These are phyloP conservation scores for Drosophila cardini DNA, from an alignment of 1,140 invertebrate genomes.

Conservation along the genomic window DNA sequence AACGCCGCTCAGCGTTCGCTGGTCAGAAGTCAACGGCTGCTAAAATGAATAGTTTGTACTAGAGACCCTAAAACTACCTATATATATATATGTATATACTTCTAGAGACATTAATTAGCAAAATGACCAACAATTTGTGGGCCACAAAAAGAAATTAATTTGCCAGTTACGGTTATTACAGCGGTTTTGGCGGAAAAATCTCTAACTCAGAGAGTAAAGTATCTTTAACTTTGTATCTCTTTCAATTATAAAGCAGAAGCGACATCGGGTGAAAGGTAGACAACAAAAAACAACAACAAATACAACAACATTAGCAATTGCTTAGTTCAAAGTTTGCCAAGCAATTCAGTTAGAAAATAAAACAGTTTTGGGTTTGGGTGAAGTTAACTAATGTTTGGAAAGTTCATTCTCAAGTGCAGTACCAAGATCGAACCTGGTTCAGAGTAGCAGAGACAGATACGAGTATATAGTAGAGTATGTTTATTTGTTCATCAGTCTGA, in stretches of 20 bases:
- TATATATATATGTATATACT: no score
- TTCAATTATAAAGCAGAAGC: slow-evolving; percentile 37
- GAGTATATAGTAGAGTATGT: slow-evolving; percentile 25
- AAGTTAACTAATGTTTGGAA: slow-evolving; percentile 63
- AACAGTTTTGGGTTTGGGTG: slow-evolving; percentile 25
- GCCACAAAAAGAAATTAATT: slow-evolving; percentile 77
- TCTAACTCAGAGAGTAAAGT: neutral
- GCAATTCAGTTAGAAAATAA: slow-evolving; percentile 22
- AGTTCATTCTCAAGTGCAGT: slow-evolving; percentile 68
- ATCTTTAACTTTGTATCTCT: neutral
- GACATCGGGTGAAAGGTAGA: slow-evolving; percentile 47
- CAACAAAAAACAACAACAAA: slow-evolving; percentile 4
- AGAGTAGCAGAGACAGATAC: slow-evolving; percentile 25
- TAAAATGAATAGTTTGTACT: slow-evolving; percentile 33
- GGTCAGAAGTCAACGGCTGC: slow-evolving; percentile 27
- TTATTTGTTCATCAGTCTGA: slow-evolving; percentile 1
- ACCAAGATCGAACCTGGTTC: slow-evolving; percentile 36
- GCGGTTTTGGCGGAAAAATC: slow-evolving; percentile 47
- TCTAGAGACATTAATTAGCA: slow-evolving; percentile 79
- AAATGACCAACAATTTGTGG: slow-evolving; percentile 73
- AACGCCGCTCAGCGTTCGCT: slow-evolving; percentile 14
- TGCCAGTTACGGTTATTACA: slow-evolving; percentile 80
- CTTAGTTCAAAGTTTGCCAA: slow-evolving; percentile 48
- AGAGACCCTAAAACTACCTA: slow-evolving; percentile 67
- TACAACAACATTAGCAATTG: slow-evolving; percentile 8